phyloP scores from a whole-genome alignment of 2,888 invertebrate species.

The Marasmarcha lunaedactyla region DNA sequence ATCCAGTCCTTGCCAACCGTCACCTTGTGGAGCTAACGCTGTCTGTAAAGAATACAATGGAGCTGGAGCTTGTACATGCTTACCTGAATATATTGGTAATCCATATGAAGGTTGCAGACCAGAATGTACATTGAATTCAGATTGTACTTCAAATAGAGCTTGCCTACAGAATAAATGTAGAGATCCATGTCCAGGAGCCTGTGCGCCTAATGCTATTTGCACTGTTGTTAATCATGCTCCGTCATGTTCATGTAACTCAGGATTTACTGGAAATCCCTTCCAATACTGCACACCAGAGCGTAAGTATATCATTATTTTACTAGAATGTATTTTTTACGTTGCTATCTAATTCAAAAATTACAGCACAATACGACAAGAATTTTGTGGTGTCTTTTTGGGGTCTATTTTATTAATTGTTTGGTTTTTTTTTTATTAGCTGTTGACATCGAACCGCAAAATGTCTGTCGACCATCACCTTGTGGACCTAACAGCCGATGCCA shows the following conservation, averaged over 20 bases:
- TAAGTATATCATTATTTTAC: slow-evolving; percentile 45
- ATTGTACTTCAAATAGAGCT: slow-evolving; percentile 77
- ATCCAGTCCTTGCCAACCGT: slow-evolving; percentile 70
- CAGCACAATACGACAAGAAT: background rate
- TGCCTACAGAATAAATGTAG: slow-evolving; percentile 79
- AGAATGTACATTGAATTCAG: slow-evolving; percentile 78
- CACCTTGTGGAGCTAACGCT: slow-evolving; percentile 76
- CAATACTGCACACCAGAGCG: slow-evolving; percentile 68
- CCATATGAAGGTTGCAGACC: slow-evolving; percentile 82
- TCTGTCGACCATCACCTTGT: slow-evolving; percentile 80
- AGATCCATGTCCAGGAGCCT: slow-evolving; percentile 83
- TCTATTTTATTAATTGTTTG: no score
- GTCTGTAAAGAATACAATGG: slow-evolving; percentile 71
- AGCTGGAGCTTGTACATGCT: slow-evolving; percentile 77
- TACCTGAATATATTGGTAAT: slow-evolving; percentile 78
- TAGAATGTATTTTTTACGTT: background rate
- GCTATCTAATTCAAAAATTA: background rate
- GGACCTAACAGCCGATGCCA: slow-evolving; percentile 82
- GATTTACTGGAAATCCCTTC: slow-evolving; percentile 82
- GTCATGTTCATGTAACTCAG: slow-evolving; percentile 74
- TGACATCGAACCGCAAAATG: slow-evolving; percentile 27
- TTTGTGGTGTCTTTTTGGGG: no score
- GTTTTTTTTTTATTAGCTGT: background rate
- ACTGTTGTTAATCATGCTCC: slow-evolving; percentile 80
- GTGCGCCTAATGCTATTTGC: slow-evolving; percentile 81